phyloP scores from a whole-genome alignment of 2,797 vertebrate species.

The Margarornis squamiger region DNA sequence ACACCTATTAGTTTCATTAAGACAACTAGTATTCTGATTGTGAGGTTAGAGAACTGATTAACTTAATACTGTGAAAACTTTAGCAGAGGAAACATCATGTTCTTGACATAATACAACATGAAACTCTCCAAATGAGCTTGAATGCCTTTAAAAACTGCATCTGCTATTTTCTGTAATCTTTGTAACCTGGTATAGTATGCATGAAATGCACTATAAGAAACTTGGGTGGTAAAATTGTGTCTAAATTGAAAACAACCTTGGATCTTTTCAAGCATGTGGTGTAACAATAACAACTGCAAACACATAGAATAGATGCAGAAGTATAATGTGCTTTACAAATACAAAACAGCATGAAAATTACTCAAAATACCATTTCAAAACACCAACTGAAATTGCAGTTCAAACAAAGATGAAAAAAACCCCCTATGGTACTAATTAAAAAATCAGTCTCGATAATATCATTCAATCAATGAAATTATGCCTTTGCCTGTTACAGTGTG shows the following conservation, averaged over 20 bases:
- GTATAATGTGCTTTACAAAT: not conserved
- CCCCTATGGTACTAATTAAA: not conserved
- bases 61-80: not conserved
- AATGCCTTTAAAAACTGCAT: not conserved
- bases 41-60: not conserved
- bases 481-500: not conserved
- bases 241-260: not conserved
- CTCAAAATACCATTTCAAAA: not conserved
- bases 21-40: not conserved
- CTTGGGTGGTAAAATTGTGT: not conserved
- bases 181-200: not conserved
- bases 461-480: not conserved
- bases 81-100: not conserved
- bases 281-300: not conserved
- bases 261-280: not conserved
- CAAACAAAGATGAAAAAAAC: not conserved
- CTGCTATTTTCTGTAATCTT: not conserved
- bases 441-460: not conserved
- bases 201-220: not conserved
- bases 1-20: not conserved
- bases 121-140: not conserved
- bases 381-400: not conserved
- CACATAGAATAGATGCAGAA: not conserved
- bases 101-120: not conserved
- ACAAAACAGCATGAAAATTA: not conserved